phyloP scores from a whole-genome alignment of 2,113 vertebrate genomes.

The Laticauda colubrina region DNA sequence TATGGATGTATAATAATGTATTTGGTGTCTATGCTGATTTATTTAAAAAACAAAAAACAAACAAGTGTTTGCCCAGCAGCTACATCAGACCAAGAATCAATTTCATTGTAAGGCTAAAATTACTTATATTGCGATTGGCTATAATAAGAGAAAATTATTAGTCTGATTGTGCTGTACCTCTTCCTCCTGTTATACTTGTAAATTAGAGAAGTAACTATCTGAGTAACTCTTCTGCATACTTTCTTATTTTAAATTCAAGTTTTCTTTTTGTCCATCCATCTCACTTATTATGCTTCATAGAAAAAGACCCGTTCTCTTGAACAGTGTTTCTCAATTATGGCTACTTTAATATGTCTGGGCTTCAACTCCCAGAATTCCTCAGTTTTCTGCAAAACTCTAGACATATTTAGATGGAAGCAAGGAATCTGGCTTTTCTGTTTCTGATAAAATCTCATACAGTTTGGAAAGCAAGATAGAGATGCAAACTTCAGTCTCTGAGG shows the following conservation, averaged over 20 bases:
- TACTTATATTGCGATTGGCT: neutral
- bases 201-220: neutral
- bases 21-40: neutral
- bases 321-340: neutral
- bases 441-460: neutral
- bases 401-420: neutral
- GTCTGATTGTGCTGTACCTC: neutral
- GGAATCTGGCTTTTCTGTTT: neutral
- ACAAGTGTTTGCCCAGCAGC: neutral
- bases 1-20: neutral
- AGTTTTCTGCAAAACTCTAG: neutral
- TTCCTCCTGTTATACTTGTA: neutral
- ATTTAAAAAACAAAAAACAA: neutral
- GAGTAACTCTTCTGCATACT: neutral
- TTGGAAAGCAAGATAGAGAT: neutral
- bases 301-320: neutral
- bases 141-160: neutral
- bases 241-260: neutral
- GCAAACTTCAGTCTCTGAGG: neutral
- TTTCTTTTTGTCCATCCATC: neutral
- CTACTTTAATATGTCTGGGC: neutral
- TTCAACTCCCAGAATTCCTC: neutral
- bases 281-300: neutral
- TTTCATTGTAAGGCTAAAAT: neutral
- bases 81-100: neutral